phyloP scores from a whole-genome alignment of 2,797 vertebrate species.

The Dryobates pubescens region DNA sequence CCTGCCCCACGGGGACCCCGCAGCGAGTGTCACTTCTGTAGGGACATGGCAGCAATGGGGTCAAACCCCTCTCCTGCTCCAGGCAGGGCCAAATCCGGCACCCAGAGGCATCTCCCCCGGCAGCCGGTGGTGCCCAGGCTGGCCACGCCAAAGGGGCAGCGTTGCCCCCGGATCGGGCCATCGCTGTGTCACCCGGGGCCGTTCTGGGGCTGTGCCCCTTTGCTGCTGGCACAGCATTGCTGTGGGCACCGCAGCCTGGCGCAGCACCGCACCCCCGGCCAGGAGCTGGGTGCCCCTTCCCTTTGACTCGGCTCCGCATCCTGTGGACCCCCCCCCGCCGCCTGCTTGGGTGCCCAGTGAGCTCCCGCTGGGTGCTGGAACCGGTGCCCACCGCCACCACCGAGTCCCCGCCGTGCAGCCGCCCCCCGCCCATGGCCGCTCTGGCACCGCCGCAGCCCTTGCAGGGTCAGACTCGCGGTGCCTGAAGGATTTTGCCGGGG shows the following conservation, averaged over 20 bases:
- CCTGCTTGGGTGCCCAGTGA: neutral
- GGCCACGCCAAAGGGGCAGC: neutral
- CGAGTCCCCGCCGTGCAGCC: neutral
- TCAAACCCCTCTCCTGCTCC: neutral
- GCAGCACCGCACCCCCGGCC: neutral
- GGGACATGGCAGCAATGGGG: neutral
- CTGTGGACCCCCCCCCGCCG: neutral
- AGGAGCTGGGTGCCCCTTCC: neutral
- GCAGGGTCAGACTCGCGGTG: neutral
- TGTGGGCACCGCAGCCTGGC: neutral
- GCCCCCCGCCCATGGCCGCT: neutral
- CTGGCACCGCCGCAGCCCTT: neutral
- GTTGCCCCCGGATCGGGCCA: accelerated
- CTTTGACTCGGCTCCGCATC: neutral
- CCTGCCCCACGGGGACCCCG: neutral
- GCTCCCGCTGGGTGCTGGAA: neutral
- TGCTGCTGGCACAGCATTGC: neutral
- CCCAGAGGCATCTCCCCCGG: neutral
- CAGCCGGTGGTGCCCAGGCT: neutral
- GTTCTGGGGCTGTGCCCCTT: neutral
- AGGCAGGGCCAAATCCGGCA: neutral
- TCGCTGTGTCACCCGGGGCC: neutral
- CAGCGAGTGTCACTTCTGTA: neutral
- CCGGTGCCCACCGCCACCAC: neutral
- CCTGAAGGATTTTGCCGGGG: neutral